Conservation (phyloP, 92 coral and sea anemone species). For the Porites cylindrica region DNA sequence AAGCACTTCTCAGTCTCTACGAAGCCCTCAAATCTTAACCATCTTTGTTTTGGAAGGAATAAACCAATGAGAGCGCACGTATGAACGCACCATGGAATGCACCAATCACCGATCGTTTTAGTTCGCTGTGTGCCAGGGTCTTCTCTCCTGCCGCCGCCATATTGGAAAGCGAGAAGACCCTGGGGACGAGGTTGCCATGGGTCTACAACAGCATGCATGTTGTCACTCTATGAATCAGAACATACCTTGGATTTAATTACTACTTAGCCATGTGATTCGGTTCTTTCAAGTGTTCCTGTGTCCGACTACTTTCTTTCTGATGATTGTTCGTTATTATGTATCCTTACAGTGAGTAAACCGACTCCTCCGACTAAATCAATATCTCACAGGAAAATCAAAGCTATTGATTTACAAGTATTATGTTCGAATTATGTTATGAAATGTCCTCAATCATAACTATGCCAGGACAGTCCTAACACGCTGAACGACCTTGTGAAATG, state of each 20-base stretch:
- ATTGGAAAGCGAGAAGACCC: too few relatives aligned
- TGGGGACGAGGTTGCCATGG: too few relatives aligned
- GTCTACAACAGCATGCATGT: slow-evolving; percentile 21
- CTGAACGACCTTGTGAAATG: slow-evolving; percentile 16
- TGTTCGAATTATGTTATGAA: not conserved
- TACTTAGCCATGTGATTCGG: too few relatives aligned
- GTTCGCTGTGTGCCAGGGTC: too few relatives aligned
- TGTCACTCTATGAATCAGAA: not conserved
- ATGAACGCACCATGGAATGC: too few relatives aligned
- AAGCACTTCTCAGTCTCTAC: too few relatives aligned
- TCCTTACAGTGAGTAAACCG: slow-evolving; percentile 28
- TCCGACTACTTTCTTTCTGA: slow-evolving; percentile 32
- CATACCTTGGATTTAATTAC: not conserved
- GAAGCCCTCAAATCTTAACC: too few relatives aligned
- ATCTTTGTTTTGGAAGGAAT: too few relatives aligned
- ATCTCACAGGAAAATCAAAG: slow-evolving; percentile 39
- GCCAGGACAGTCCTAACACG: not conserved
- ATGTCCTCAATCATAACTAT: not conserved
- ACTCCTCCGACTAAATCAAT: slow-evolving; percentile 15
- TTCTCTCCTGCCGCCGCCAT: too few relatives aligned
- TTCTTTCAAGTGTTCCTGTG: slow-evolving; percentile 17
- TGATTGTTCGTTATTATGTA: slow-evolving; percentile 17
- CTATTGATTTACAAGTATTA: slow-evolving; percentile 25
- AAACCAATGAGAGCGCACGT: too few relatives aligned
- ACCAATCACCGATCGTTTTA: too few relatives aligned